Conservation (phyloP, 2,113 vertebrate species). For the Pangasianodon hypophthalmus region DNA sequence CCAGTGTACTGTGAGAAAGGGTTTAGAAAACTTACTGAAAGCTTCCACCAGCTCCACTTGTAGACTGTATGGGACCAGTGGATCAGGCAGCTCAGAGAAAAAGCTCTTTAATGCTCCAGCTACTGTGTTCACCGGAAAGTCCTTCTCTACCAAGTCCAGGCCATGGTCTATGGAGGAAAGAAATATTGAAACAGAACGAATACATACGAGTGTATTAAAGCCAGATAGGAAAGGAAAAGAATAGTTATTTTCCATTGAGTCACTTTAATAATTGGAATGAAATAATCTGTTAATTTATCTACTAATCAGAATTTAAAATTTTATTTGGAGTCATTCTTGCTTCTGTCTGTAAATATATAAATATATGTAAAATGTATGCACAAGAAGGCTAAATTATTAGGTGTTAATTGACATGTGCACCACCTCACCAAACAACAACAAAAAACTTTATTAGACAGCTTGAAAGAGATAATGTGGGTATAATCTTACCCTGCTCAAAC, state of each 20-base stretch:
- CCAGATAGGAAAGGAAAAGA: not conserved
- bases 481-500: slow-evolving; percentile 90
- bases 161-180: slow-evolving; percentile 78
- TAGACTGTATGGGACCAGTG: slow-evolving; percentile 87
- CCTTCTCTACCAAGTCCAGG: slow-evolving; percentile 92
- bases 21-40: slow-evolving; percentile 82
- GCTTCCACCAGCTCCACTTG: slow-evolving; percentile 86
- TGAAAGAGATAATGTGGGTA: not conserved
- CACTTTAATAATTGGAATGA: not conserved
- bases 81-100: slow-evolving; percentile 93
- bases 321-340: not conserved
- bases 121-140: slow-evolving; percentile 93
- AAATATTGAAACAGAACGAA: not conserved
- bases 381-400: not conserved
- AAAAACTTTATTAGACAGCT: not conserved
- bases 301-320: not conserved
- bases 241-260: not conserved
- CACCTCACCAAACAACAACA: not conserved
- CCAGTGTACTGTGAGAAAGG: not conserved
- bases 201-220: not conserved
- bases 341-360: not conserved
- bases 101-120: slow-evolving; percentile 95
- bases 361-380: not conserved
- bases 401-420: not conserved
- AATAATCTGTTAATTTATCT: not conserved